Percentiles rank a stretch among this genome's conserved stretches.
These are phyloP conservation scores for Brachionus calyciflorus DNA, from an alignment of 1,140 invertebrate genomes.

Conservation along the genomic window DNA sequence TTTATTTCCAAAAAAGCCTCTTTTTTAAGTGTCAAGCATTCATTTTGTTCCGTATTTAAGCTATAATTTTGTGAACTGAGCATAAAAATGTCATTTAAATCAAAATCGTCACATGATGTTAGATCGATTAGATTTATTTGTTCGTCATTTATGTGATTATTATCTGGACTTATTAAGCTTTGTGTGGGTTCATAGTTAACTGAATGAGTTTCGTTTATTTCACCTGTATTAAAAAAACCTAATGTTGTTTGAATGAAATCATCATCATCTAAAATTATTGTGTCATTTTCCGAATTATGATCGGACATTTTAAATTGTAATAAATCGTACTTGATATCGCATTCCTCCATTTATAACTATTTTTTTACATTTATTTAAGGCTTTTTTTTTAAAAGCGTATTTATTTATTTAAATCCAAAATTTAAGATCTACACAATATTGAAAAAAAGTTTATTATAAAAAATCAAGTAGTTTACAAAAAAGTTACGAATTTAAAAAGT, in stretches of 20 bases:
- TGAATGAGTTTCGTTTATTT: neutral
- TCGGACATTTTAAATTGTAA: neutral
- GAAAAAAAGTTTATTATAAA: neutral
- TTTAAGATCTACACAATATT: neutral
- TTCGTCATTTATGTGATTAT: too few relatives aligned
- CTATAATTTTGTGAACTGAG: neutral
- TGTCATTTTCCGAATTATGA: neutral
- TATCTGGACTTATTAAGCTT: too few relatives aligned
- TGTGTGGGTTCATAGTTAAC: neutral
- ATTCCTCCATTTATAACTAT: neutral
- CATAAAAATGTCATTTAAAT: constrained; percentile 29
- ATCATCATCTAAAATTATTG: constrained; percentile 13
- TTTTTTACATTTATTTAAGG: neutral
- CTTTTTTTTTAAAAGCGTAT: neutral
- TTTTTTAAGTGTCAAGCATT: neutral
- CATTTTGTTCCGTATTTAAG: neutral
- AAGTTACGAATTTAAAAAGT: too few relatives aligned
- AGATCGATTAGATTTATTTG: neutral
- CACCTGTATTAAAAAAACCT: neutral
- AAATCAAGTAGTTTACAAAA: too few relatives aligned
- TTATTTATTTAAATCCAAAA: neutral
- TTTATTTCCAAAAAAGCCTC: neutral
- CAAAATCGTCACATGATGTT: constrained; percentile 5
- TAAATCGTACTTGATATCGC: neutral
- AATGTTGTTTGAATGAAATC: constrained; percentile 39